Percentiles rank a stretch among this genome's conserved stretches.
These are phyloP conservation scores for Parnassius orleans DNA, from an alignment of 2,888 invertebrate species.

Conservation along the genomic window DNA sequence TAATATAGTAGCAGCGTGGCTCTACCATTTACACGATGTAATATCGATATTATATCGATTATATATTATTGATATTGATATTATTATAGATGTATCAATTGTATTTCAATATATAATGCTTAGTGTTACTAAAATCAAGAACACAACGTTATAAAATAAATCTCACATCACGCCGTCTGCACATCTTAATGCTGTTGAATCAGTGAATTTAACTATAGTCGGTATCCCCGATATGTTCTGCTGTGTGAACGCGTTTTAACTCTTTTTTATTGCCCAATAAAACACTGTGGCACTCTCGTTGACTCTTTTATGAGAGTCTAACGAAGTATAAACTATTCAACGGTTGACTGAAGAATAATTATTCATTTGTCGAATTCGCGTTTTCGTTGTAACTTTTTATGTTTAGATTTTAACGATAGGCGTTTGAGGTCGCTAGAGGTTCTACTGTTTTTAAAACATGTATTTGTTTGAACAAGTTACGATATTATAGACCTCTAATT, in stretches of 20 bases:
- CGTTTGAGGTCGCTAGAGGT: too few species aligned
- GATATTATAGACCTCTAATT: too few species aligned
- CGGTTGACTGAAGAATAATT: constrained; percentile 33
- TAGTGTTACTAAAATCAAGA: not conserved
- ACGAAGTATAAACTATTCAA: constrained; percentile 42
- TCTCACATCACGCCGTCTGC: not conserved
- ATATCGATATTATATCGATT: too few species aligned
- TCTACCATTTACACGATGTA: too few species aligned
- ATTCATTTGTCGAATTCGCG: constrained; percentile 30
- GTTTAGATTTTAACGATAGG: too few species aligned
- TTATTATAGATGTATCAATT: too few species aligned
- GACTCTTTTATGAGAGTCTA: constrained; percentile 41
- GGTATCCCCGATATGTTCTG: constrained; percentile 17
- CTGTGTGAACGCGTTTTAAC: constrained; percentile 31
- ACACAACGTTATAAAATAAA: not conserved
- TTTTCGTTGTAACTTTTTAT: not conserved
- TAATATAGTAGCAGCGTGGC: too few species aligned
- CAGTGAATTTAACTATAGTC: constrained; percentile 15
- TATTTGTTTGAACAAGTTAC: too few species aligned
- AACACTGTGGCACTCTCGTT: constrained; percentile 36
- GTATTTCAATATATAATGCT: too few species aligned
- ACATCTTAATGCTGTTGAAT: constrained; percentile 19
- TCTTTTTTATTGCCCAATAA: constrained; percentile 43
- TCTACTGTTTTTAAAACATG: too few species aligned
- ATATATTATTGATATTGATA: too few species aligned